Base-by-base conservation (phyloP, 2,888 invertebrate genomes). In the Pseudococcus viburni region DNA sequence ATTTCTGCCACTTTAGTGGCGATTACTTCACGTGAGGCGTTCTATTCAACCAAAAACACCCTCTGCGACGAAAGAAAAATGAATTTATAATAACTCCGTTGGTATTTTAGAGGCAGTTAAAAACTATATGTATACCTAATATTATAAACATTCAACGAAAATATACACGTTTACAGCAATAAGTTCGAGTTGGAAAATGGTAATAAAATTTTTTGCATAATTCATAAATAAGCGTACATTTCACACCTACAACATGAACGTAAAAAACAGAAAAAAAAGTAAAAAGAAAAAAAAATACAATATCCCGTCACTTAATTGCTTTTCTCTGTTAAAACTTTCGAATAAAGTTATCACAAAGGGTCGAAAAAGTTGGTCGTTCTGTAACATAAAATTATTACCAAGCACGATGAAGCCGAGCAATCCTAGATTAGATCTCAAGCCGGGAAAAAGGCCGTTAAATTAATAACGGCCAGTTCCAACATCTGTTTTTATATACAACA, bases 391-490 rank as follows among this genome's bases (percentile, higher is more conserved):
- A 83, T 46, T 83, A 83, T 46, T 46, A 83, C 46, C 80, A 46
- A 46, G 46, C 42, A 42, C 80, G 80, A 83, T 46, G 80, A 46
- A 33, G 46, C 80, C 80, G 80, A 42, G 80, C 42, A 83, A 83
- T 46, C 80, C 46, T 83, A 83, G 80, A 83, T 83, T 83, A 83
- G 80, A 83, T 83, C 46, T 83, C 46, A 83, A 83, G 80, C 80
- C 46, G 80, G 80, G 42, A 83, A 83, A 83, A 83, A 46, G 80
- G 80, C 80, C 80, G 80, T 83, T 83, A 83, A 83, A 83, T 83
- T 83, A 83, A 83, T 83, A 83, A 83, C 80, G 42, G 80, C 80
- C 80, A 73, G 80, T 46, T 46, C 42, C 80, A 83, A 83, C 80
- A 83, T 83, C 80, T 83, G 80, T 83, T 83, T 83, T 83, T 83